Conservation (phyloP, 2,888 invertebrate genomes). For the Philopedon plagiatum region DNA sequence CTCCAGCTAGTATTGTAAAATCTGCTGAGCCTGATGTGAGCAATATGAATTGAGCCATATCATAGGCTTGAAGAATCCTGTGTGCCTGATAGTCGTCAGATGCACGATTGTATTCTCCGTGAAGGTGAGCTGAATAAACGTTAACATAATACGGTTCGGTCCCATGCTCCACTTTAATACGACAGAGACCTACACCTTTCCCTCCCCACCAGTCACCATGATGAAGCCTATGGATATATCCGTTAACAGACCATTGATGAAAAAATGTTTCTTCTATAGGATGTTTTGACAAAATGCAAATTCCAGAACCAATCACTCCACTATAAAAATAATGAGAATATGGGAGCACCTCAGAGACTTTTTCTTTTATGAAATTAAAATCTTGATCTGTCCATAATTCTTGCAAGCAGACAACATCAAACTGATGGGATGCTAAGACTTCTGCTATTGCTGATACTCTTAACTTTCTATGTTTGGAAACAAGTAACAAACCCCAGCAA, state of each 20-base stretch:
- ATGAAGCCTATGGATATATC: slow-evolving; percentile 94
- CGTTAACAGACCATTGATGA: slow-evolving; percentile 95
- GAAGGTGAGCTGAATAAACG: slow-evolving; percentile 94
- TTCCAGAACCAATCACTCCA: slow-evolving; percentile 91
- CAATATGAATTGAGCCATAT: slow-evolving; percentile 94
- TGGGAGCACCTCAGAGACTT: slow-evolving; percentile 79
- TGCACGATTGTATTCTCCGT: slow-evolving; percentile 91
- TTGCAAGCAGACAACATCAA: too few species aligned
- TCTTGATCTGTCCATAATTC: too few species aligned
- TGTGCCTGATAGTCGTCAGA: slow-evolving; percentile 94
- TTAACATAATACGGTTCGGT: slow-evolving; percentile 80
- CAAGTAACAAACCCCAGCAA: too few species aligned
- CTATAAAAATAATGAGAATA: slow-evolving; percentile 95
- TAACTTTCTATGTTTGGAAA: slow-evolving; percentile 75
- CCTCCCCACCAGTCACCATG: slow-evolving; percentile 99
- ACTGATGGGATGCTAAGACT: too few species aligned
- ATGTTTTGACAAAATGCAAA: slow-evolving; percentile 89
- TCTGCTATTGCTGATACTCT: slow-evolving; percentile 85
- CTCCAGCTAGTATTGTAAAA: slow-evolving; percentile 91
- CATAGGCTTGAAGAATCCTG: slow-evolving; percentile 92
- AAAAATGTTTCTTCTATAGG: slow-evolving; percentile 89
- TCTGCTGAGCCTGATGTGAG: slow-evolving; percentile 86
- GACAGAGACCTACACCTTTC: slow-evolving; percentile 91
- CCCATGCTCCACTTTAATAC: slow-evolving; percentile 77
- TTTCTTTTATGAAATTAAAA: too few species aligned